phyloP scores from a whole-genome alignment of 2,113 vertebrate species.

The Melospiza georgiana region DNA sequence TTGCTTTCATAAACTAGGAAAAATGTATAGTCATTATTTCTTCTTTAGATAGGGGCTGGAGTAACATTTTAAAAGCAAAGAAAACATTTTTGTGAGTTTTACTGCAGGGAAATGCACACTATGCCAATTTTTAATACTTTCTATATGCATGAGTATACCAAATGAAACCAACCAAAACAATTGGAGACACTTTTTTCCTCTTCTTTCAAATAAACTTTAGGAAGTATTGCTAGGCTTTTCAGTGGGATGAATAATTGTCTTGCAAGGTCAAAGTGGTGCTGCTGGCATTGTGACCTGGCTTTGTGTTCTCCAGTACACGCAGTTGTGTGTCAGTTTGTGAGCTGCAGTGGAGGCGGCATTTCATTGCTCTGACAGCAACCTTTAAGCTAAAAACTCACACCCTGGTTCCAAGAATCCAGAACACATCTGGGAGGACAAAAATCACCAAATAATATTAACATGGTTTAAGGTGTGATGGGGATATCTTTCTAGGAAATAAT shows the following conservation, averaged over 20 bases:
- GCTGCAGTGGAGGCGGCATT: neutral
- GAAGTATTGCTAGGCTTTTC: neutral
- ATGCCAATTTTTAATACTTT: neutral
- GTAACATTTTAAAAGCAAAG: neutral
- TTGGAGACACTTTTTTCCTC: accelerated
- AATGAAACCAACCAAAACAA: neutral
- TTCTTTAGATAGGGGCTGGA: neutral
- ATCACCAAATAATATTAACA: neutral
- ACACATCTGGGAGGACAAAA: neutral
- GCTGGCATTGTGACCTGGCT: neutral
- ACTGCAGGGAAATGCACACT: neutral
- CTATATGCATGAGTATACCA: neutral
- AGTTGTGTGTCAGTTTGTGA: neutral
- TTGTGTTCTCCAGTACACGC: neutral
- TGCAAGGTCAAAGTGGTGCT: neutral
- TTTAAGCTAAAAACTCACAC: neutral
- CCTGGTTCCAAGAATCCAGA: neutral
- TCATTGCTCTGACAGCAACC: neutral
- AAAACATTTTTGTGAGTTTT: neutral
- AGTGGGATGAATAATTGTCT: neutral
- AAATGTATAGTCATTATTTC: neutral
- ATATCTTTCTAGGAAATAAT: neutral
- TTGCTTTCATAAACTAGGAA: neutral
- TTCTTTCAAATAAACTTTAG: neutral
- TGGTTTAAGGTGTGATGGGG: neutral